Evolutionary conservation across 2,888 invertebrate species (phyloP).

Genomic region (Cylloceria caligata): DNA sequence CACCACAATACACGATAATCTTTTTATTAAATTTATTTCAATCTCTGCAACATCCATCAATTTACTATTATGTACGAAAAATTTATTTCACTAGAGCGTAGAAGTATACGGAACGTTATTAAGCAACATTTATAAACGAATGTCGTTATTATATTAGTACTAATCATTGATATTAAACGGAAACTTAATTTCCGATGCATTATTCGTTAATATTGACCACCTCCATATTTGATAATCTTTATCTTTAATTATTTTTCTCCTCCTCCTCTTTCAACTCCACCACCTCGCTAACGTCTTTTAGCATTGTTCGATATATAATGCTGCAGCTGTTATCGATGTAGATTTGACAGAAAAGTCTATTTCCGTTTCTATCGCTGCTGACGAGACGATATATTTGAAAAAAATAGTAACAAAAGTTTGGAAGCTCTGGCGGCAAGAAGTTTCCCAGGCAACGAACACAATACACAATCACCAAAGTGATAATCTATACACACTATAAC

Average conservation of each 20-base stretch:
- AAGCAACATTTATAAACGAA: too few relatives aligned
- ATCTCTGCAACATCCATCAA: too few relatives aligned
- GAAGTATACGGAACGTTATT: too few relatives aligned
- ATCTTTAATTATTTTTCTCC: neutral
- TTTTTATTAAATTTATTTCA: too few relatives aligned
- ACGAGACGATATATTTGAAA: neutral
- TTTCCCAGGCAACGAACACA: conserved; percentile 24
- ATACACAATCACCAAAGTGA: conserved; percentile 24
- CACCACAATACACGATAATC: too few relatives aligned
- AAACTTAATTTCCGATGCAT: neutral
- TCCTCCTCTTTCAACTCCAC: neutral
- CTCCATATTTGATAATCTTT: too few relatives aligned
- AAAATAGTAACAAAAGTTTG: neutral
- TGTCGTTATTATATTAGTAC: too few relatives aligned
- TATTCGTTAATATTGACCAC: neutral
- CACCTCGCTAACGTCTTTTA: neutral
- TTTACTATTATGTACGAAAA: too few relatives aligned
- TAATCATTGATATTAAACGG: neutral
- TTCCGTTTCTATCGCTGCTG: neutral
- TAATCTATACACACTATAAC: conserved; percentile 4
- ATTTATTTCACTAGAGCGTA: too few relatives aligned
- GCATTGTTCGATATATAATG: neutral
- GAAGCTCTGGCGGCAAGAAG: neutral
- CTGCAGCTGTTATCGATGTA: conserved; percentile 2
- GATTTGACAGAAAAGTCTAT: neutral